Evolutionary conservation across 2,888 invertebrate genomes (phyloP).

Genomic region (Thereva unica): DNA sequence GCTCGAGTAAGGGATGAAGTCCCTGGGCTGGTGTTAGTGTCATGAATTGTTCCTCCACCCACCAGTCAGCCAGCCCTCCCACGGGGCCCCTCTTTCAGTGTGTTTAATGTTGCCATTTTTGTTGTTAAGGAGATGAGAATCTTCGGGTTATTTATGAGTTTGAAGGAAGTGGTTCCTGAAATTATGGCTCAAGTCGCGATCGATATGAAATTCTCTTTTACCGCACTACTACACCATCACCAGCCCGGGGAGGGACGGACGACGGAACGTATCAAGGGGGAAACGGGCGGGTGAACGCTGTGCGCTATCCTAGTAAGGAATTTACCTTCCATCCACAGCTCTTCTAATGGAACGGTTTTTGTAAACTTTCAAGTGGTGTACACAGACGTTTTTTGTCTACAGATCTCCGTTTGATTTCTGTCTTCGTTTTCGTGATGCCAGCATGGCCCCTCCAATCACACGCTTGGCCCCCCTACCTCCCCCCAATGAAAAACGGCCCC

Average conservation of each 20-base stretch:
- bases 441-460: constrained; percentile 25
- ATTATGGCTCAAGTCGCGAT: constrained; percentile 43
- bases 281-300: no score
- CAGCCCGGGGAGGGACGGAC: not conserved
- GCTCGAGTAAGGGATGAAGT: constrained; percentile 28
- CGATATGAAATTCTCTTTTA: constrained; percentile 40
- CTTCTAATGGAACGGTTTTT: constrained; percentile 31
- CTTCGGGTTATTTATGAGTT: constrained; percentile 42
- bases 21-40: constrained; percentile 22
- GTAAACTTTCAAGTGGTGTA: constrained; percentile 35
- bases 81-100: constrained; percentile 35
- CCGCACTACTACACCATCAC: constrained; percentile 25
- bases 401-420: constrained; percentile 35
- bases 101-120: constrained; percentile 42
- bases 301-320: no score
- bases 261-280: constrained; percentile 1
- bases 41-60: constrained; percentile 32
- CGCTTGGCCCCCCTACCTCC: not conserved
- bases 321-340: not conserved
- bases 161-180: constrained; percentile 42
- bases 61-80: constrained; percentile 11
- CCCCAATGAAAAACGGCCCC: constrained; percentile 1
- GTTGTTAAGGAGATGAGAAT: constrained; percentile 43
- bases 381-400: constrained; percentile 35
- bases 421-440: constrained; percentile 33